Base-by-base conservation (phyloP, 2,888 invertebrate species). In the Deladenus siricidicola region DNA sequence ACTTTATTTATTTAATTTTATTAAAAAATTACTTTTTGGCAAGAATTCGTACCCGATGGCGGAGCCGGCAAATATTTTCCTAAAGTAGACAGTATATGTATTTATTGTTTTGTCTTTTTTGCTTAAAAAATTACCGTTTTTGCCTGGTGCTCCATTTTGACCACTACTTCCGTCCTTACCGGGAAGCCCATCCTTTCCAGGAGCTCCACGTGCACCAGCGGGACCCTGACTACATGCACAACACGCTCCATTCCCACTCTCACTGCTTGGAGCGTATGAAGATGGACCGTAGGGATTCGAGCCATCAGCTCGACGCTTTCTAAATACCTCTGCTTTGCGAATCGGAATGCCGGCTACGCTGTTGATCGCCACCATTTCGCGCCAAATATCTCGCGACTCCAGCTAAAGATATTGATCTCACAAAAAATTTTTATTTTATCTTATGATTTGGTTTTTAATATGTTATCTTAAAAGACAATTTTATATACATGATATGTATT, bases 301-400 rank as follows among this genome's bases (percentile, higher is more conserved):
- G 23, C 42, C 39, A n/a, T 53, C 53, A 4, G 39, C 53, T 4
- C 42, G 30, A 4, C 39, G 53, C 14, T 34, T 34, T 34, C 39
- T 6, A 6, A 14, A 6, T 14, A 14, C 39, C 39, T 34, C 39
- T 6, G 6, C 14, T 34, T 14, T 14, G 6, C 53, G 29, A 2
- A n/a, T 34, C n/a, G 39, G 19, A 24, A 26, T 30, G 2, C 21
- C 4, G 1, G 34, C 17, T 1, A 34, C 53, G 39, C 53, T 4
- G 17, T 34, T 34, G 8, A 34, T 10, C 39, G 39, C 39, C 6
- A 34, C 39, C 39, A 26, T 44, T 19, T 34, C 28, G n/a, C 26
- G n/a, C 76, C 75, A 76, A 63, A 77, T 76, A 57, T 77, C 76
- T 23, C 73, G 68, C 17, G 72, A 66, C 63, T 77, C 75, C 26